Evolutionary conservation across 2,888 invertebrate species (phyloP), one percentile per base, ranked within the genome.

Genomic region (Polydrusus tereticollis): DNA sequence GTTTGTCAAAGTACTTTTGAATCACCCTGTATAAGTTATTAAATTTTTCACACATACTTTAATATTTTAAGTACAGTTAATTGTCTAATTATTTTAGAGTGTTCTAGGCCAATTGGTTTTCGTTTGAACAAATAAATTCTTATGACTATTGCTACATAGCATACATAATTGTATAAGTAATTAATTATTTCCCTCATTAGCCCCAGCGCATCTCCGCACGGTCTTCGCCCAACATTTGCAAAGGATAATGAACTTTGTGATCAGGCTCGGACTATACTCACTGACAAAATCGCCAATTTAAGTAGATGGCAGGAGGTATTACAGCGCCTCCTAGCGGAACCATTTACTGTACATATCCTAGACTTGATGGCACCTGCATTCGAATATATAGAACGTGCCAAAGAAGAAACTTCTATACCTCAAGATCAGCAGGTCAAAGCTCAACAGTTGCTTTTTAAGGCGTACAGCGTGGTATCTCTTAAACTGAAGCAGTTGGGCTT

Each of bases 401-500:
- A 18, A 36, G 47, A 66, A 7, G 58, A 66, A 12, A 33, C 1
- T 2, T 41, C 16, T 47, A 36, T 66, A 0, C 66, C 66, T 23
- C n/a, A 10, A 2, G 45, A 70, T 4, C n/a, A 50, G 8, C 47
- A 33, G 26, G 10, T 47, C 12, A 58, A 70, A 21, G 36, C 38
- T 7, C 36, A 50, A 14, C 38, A 57, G 18, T 1, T 69, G 14
- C 57, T 43, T 14, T n/a, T 23, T 2, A 47, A 63, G 16, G 23
- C 43, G 0, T 55, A 21, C 33, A 47, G 26, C n/a, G 55, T 18
- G 7, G 55, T 69, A 16, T 43, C 43, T 20, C 36, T 0, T 0
- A 55, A 67, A 47, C 8, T 67, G 59, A 58, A 58, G 23, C 36
- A 58, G n/a, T 21, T 59, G 2, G 38, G 23, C 12, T 50, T 67